phyloP scores from a whole-genome alignment of 2,888 invertebrate genomes.

The Coelopa pilipes region DNA sequence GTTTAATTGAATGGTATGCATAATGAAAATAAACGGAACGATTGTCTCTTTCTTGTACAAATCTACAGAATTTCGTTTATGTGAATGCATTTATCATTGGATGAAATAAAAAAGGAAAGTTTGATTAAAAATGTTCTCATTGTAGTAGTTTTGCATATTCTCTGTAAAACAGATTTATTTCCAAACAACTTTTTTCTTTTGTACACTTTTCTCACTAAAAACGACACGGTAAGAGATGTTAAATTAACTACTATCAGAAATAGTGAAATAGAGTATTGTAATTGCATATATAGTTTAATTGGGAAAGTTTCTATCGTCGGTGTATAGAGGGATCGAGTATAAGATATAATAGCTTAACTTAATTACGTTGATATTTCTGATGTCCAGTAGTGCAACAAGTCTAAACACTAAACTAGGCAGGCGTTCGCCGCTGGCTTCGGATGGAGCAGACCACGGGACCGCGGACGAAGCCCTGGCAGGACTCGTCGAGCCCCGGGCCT shows the following conservation, averaged over 20 bases:
- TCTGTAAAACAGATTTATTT: slow-evolving; percentile 11
- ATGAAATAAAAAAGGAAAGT: no score
- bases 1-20: not conserved
- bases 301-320: no score
- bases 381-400: not conserved
- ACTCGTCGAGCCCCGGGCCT: no score
- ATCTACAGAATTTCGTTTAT: no score
- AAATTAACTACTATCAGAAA: slow-evolving; percentile 48
- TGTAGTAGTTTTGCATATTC: slow-evolving; percentile 35
- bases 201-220: slow-evolving; percentile 44
- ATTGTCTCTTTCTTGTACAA: no score
- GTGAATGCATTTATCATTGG: no score
- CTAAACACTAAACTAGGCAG: no score
- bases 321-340: not conserved
- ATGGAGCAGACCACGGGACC: no score
- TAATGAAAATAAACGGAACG: no score
- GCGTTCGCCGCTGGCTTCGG: no score
- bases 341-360: not conserved
- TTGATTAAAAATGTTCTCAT: not conserved
- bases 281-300: not conserved
- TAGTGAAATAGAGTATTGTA: slow-evolving; percentile 17
- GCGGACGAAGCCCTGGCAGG: no score
- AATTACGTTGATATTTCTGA: not conserved
- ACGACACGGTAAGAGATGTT: slow-evolving; percentile 59
- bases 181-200: slow-evolving; percentile 18